Evolutionary conservation across 2,888 invertebrate genomes (phyloP), one percentile per base, ranked within the genome.

Genomic region (Entomobrya proxima): DNA sequence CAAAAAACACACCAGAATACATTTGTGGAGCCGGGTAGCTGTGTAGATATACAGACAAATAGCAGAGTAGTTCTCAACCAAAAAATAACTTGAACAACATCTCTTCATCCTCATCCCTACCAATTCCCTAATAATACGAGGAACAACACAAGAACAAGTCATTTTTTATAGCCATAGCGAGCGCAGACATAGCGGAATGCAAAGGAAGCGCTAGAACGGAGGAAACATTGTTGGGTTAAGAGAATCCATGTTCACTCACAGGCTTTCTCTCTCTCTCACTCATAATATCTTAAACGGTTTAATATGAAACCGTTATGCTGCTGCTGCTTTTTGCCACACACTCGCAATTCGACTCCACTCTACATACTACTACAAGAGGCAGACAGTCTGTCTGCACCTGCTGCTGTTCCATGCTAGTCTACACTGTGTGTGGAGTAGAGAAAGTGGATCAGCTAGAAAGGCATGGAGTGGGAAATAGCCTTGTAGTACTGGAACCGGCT

Each of bases 401-500:
- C 84, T 84, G 67, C 79, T 83, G 35, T 44, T 61, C n/a, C n/a
- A n/a, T n/a, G 35, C 58, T 67, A 9, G 27, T 47, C 32, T 30
- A 13, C 37, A 18, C 67, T 67, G 55, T 32, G 13, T 30, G 37
- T 30, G 37, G 2, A 27, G 21, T 15, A 47, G 72, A 58, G 76
- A 83, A 83, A 83, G 67, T 67, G 74, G 78, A 79, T 77, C 58
- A 69, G 30, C 47, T 55, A 75, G 55, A 77, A 40, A 55, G 61
- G 40, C 58, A 77, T 2, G 37, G 37, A 27, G 32, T 18, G 69
- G n/a, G 21, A 24, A 47, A 74, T 40, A 85, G 52, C 85, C 85
- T 85, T 85, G 79, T 80, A 55, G 50, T 37, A 40, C 79, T 80
- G 85, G 80, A 85, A 85, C 85, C 85, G 85, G 80, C 85, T 85